Evolutionary conservation across 1,140 invertebrate genomes (phyloP), one percentile per base, ranked within the genome.

Genomic region (Helicorthomorpha holstii): DNA sequence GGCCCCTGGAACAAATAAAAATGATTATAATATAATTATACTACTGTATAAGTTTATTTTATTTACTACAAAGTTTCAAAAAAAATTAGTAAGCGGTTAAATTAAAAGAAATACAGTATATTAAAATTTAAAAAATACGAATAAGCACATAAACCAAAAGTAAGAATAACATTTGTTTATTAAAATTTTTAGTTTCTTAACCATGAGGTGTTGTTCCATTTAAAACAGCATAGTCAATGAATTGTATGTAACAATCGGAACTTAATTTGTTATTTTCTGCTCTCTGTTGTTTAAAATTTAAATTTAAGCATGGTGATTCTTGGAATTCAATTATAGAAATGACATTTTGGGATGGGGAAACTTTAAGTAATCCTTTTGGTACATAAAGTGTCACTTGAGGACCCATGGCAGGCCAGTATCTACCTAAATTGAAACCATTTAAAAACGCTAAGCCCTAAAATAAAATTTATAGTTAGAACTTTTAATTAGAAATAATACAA

Each of bases 381-480:
- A 83, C 70, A 58, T 83, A 87, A 1, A 88, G 60, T 0, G 82
- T 86, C 1, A 80, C 64, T 66, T 88, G 84, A 2, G 83, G 83
- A 3, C 83, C 83, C 10, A 73, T 72, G 2, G 68, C 58, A 0
- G 82, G 79, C 84, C 84, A 88, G 64, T 85, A 87, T 34, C 83
- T 70, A 1, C 84, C 83, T 34, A 87, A 64, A 63, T 83, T 83
- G 56, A 76, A 66, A 1, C 74, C 76, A 61, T 87, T 88, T 1
- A 87, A 63, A 66, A 77, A 83, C 22, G 77, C 74, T 21, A 80
- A 68, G 19, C 83, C 83, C 73, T 71, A 49, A 12, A 46, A 51
- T 23, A 50, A 27, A 12, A 22, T 26, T 24, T 38, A 38, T 14
- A 41, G 29, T 48, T 21, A 48, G 22, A 34, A 22, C 21, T 10